Evolutionary conservation across 2,113 vertebrate species (phyloP).

Genomic region (Terrapene triunguis): DNA sequence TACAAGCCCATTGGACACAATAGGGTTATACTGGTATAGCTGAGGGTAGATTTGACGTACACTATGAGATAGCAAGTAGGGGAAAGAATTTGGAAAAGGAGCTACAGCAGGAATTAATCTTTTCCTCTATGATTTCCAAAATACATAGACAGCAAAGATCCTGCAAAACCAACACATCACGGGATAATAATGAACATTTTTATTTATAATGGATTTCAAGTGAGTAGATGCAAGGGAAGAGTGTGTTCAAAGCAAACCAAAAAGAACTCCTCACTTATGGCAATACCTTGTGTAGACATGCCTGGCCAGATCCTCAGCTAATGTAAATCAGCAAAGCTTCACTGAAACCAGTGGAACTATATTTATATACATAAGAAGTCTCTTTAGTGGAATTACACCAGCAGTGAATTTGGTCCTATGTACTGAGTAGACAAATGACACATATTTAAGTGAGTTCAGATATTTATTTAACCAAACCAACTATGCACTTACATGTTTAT

Average conservation of each 20-base stretch:
- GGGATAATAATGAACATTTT: background rate
- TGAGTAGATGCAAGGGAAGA: background rate
- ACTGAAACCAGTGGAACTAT: background rate
- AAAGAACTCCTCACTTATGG: background rate
- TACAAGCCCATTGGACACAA: background rate
- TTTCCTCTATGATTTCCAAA: background rate
- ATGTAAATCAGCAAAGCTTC: background rate
- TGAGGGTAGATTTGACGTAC: background rate
- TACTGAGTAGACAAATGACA: rapidly evolving
- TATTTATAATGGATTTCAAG: background rate
- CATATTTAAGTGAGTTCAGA: background rate
- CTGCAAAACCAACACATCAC: background rate
- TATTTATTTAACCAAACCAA: background rate
- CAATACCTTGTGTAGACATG: background rate
- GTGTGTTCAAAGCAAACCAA: background rate
- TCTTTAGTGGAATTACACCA: background rate
- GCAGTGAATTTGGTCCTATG: background rate
- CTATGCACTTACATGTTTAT: background rate
- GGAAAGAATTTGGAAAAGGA: background rate
- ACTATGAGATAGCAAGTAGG: background rate
- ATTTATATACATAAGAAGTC: background rate
- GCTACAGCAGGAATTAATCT: background rate
- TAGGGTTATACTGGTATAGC: background rate
- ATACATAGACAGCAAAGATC: background rate
- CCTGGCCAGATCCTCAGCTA: background rate